Evolutionary conservation across 2,888 invertebrate genomes (phyloP), one percentile per base, ranked within the genome.

Genomic region (Phaonia tiefii): DNA sequence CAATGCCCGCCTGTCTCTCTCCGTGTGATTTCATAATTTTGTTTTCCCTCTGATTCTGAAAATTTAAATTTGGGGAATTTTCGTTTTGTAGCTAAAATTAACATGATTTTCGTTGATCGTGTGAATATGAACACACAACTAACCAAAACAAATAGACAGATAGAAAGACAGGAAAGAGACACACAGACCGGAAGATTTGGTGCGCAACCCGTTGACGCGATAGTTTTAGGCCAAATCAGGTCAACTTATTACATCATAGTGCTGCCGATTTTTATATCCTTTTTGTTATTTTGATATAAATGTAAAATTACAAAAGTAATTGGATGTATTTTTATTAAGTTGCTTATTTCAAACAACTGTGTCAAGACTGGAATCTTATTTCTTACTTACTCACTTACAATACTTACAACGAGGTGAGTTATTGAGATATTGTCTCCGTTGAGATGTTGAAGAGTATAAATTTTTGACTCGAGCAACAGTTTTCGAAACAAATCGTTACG

Each of bases 171-270:
- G 26, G 25, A 39, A 60, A 60, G n/a, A 37, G 60, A 37, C 60
- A 73, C n/a, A n/a, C n/a, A 20, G 42, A 75, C 80, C 80, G 80
- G 80, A 80, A 80, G 74, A 77, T 70, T 80, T n/a, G n/a, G n/a
- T n/a, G n/a, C n/a, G n/a, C n/a, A n/a, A n/a, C n/a, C n/a, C 7
- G 26, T 58, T 58, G 2, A 7, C 17, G 58, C 4, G 26, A 26
- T 58, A 15, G 15, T 60, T 60, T 60, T 60, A 60, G 60, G 60
- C 60, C 60, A 54, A 77, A 71, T 54, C 70, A 77, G 77, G 80
- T 71, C 77, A 80, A 75, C 60, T 71, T 58, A 42, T 74, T 74
- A 66, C 70, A 44, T 54, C 49, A 74, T 66, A n/a, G n/a, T n/a
- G n/a, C n/a, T n/a, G n/a, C n/a, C n/a, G n/a, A n/a, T n/a, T n/a